Percentiles rank a stretch among this genome's conserved stretches.
phyloP scores from a whole-genome alignment of 2,113 vertebrate species.

The Camelus dromedarius region DNA sequence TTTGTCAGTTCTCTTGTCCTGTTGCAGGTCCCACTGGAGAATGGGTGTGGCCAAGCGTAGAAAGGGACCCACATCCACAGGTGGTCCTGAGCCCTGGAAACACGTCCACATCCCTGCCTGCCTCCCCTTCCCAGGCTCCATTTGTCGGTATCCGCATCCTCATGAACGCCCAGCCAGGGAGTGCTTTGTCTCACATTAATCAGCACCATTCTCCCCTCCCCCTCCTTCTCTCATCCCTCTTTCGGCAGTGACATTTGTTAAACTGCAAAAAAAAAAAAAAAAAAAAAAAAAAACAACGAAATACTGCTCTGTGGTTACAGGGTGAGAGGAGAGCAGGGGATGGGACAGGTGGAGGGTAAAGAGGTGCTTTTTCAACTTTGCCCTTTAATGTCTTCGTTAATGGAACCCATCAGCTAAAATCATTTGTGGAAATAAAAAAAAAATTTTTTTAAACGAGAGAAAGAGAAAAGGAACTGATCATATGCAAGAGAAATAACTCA shows the following conservation, averaged over 20 bases:
- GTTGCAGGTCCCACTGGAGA: neutral
- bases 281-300: neutral
- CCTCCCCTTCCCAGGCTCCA: neutral
- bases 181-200: constrained; percentile 57
- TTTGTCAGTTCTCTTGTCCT: neutral
- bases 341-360: neutral
- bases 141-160: neutral
- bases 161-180: neutral
- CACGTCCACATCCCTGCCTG: neutral
- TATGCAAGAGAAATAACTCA: constrained; percentile 85
- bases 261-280: neutral
- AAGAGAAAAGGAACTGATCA: constrained; percentile 80
- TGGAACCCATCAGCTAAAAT: constrained; percentile 88
- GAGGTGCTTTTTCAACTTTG: constrained; percentile 58
- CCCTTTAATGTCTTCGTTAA: constrained; percentile 83
- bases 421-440: constrained; percentile 59
- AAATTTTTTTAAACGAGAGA: neutral
- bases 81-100: accelerated
- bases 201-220: neutral
- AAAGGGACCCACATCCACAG: neutral
- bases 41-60: accelerated
- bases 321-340: neutral
- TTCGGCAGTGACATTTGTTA: constrained; percentile 35
- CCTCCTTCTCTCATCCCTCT: neutral
- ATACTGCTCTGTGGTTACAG: neutral